A percentile compares a stretch with the other conserved stretches of the same genome.
phyloP scores from a whole-genome alignment of 2,888 invertebrate genomes.

The Rotaria macrura region DNA sequence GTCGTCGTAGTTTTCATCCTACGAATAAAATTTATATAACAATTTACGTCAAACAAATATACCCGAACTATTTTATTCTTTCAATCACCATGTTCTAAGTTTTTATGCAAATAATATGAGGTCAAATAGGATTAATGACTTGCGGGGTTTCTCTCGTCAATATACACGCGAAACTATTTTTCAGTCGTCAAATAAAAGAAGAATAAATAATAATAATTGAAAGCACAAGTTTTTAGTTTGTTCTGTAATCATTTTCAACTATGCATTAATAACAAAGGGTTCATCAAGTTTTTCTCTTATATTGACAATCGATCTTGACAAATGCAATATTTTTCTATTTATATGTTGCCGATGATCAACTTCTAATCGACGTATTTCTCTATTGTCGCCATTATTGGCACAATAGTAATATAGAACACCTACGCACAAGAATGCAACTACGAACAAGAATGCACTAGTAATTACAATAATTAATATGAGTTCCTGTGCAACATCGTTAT shows the following conservation, averaged over 20 bases:
- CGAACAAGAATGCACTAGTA: background rate
- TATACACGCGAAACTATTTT: no score
- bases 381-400: background rate
- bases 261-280: background rate
- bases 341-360: background rate
- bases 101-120: no score
- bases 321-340: background rate
- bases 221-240: no score
- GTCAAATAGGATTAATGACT: no score
- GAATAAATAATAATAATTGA: no score
- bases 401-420: background rate
- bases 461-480: background rate
- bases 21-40: no score
- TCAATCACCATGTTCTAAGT: no score
- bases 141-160: no score
- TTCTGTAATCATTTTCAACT: background rate
- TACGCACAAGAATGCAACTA: background rate
- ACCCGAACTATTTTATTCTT: no score
- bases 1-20: no score
- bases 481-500: background rate
- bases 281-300: background rate
- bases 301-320: background rate
- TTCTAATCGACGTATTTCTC: background rate
- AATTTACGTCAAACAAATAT: no score
- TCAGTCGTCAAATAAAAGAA: no score